Percentiles rank a stretch among this genome's conserved stretches.
Conservation (phyloP, 2,888 invertebrate genomes). For the Drosophila setosimentum region DNA sequence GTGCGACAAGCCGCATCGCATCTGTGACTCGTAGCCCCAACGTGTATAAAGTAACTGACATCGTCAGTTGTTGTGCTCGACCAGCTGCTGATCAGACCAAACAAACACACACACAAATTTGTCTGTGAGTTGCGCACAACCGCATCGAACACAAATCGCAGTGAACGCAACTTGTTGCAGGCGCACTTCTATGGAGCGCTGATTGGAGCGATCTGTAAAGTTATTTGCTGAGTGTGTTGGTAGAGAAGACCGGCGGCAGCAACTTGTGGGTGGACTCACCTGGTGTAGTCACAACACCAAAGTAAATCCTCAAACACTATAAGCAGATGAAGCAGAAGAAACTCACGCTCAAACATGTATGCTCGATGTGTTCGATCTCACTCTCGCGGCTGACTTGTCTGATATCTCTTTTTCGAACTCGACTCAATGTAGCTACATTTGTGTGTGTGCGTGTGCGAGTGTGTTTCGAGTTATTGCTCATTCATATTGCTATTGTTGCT, state of each 20-base stretch:
- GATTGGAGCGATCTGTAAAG: constrained; percentile 7
- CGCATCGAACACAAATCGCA: constrained; percentile 37
- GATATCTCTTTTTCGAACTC: constrained; percentile 59
- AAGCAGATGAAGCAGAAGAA: background rate
- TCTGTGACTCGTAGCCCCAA: constrained; percentile 65
- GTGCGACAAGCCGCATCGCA: constrained; percentile 14
- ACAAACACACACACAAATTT: constrained; percentile 13
- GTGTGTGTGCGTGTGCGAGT: constrained; percentile 24
- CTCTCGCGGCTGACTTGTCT: constrained; percentile 21
- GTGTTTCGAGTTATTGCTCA: constrained; percentile 46
- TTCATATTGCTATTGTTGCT: constrained; percentile 45
- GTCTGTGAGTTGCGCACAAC: constrained; percentile 16
- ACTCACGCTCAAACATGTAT: background rate
- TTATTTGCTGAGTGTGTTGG: background rate
- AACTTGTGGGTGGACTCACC: constrained; percentile 18
- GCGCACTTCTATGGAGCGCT: background rate
- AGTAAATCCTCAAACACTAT: background rate
- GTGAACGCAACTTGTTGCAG: constrained; percentile 39
- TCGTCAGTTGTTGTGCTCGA: constrained; percentile 46
- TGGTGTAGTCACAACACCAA: background rate
- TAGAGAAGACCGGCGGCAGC: background rate
- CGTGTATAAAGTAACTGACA: constrained; percentile 70
- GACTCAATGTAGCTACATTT: constrained; percentile 36
- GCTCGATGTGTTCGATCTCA: constrained; percentile 31
- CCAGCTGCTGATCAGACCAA: constrained; percentile 59